phyloP scores from a whole-genome alignment of 2,888 invertebrate species.

The Ophion obscuratus region DNA sequence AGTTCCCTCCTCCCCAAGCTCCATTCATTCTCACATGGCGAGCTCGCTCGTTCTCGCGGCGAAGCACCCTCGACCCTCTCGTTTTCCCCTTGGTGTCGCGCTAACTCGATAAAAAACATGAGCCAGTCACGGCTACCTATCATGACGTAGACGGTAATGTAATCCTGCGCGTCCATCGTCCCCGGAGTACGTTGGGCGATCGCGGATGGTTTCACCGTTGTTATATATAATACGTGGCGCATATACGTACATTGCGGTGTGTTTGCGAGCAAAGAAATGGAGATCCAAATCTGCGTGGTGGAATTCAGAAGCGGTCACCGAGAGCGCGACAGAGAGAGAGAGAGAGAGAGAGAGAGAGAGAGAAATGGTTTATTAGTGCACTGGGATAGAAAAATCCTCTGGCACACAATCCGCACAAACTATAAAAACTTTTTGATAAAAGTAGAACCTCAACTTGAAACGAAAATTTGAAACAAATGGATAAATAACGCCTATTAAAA shows the following conservation, averaged over 20 bases:
- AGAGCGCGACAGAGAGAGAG: slow-evolving; percentile 3
- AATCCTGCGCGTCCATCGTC: slow-evolving; percentile 40
- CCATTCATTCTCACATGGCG: slow-evolving; percentile 3
- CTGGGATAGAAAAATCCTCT: neutral
- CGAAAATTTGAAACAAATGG: slow-evolving; percentile 21
- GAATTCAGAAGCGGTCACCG: neutral
- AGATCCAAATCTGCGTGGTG: neutral
- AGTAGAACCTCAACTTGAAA: slow-evolving; percentile 35
- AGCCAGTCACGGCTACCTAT: slow-evolving; percentile 32
- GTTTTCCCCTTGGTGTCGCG: slow-evolving; percentile 24
- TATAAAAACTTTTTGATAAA: slow-evolving; percentile 38
- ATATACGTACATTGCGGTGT: neutral
- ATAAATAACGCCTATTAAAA: no score
- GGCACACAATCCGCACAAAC: neutral
- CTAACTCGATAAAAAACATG: slow-evolving; percentile 46
- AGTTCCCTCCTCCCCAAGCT: neutral
- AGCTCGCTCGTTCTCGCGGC: slow-evolving; percentile 10
- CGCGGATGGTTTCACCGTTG: slow-evolving; percentile 5
- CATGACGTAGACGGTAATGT: slow-evolving; percentile 44
- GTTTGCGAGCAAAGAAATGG: neutral
- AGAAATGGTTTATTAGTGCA: neutral
- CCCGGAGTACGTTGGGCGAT: slow-evolving; percentile 19
- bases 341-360: no score
- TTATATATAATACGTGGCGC: neutral
- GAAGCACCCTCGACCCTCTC: neutral